Conservation (phyloP, 1,140 invertebrate genomes). For the Rhopalosiphum maidis region DNA sequence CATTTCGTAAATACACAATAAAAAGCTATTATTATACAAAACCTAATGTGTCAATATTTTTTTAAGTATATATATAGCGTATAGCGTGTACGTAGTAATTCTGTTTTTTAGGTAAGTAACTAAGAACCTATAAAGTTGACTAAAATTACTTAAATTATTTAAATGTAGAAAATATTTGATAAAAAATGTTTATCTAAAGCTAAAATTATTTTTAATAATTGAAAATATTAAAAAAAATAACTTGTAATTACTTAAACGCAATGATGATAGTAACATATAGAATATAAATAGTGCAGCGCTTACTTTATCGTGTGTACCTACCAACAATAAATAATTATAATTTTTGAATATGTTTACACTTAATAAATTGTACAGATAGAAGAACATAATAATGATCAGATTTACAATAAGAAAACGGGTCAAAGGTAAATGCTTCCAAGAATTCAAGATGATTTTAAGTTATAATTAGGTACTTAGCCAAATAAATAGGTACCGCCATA, state of each 20-base stretch:
- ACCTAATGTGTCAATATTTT: not conserved
- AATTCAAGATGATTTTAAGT: not conserved
- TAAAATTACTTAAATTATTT: not conserved
- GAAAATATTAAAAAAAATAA: not conserved
- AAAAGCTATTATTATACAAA: not conserved
- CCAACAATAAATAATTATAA: not conserved
- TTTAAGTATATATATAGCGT: not conserved
- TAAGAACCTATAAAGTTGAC: not conserved
- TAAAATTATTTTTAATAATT: not conserved
- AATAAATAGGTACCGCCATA: not conserved
- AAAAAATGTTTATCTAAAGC: not conserved
- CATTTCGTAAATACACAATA: not conserved
- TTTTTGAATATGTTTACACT: not conserved
- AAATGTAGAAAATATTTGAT: not conserved
- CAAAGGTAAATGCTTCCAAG: not conserved
- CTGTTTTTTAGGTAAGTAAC: not conserved
- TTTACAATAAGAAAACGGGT: not conserved
- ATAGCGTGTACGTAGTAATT: not conserved
- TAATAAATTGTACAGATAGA: not conserved
- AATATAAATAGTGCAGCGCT: not conserved
- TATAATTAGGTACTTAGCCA: not conserved
- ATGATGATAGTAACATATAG: not conserved
- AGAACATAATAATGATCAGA: not conserved
- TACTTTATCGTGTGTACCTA: not conserved
- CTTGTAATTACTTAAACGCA: not conserved